Evolutionary conservation across 2,113 vertebrate species (phyloP), one percentile per base, ranked within the genome.

Genomic region (Sinocyclocheilus grahami): DNA sequence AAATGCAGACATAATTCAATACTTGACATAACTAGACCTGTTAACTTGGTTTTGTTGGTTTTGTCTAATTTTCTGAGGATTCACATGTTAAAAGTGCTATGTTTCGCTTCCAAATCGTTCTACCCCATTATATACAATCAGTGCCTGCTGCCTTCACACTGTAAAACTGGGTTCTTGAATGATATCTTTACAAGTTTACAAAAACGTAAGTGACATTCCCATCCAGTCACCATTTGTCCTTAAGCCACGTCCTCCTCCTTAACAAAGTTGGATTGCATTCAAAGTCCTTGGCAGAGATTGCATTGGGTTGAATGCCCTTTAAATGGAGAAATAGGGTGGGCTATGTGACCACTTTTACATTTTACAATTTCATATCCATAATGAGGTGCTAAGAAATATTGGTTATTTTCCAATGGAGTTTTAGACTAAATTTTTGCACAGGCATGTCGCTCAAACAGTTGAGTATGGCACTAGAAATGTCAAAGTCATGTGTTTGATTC

Each of bases 191-290:
- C n/a, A 67, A 82, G 63, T 84, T 65, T 80, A 88, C 27, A 86
- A 87, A 84, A 88, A 84, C 84, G 2, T 87, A 81, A 69, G 77
- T 67, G 48, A 90, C 86, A 87, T 91, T 93, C 91, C 87, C 89
- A 91, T 89, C 88, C 84, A 88, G 88, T 90, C 71, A 86, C 88
- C 16, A 42, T 90, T 92, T 90, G 89, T 90, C 89, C 90, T 89
- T 84, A 63, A 84, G 89, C 75, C 89, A 90, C 87, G 48, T 81
- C 85, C 85, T 82, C 58, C 77, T 84, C 71, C 69, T 62, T 48
- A 63, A 79, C 86, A 51, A 74, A 75, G 30, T 85, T 92, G 92
- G 89, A 90, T 76, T 20, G 27, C 42, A 65, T 82, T 77, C 85
- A 82, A 67, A 82, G 33, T 85, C 67, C 39, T 78, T 89, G 88